Base-by-base conservation (phyloP, 2,113 vertebrate genomes). In the Dasyprocta punctata region DNA sequence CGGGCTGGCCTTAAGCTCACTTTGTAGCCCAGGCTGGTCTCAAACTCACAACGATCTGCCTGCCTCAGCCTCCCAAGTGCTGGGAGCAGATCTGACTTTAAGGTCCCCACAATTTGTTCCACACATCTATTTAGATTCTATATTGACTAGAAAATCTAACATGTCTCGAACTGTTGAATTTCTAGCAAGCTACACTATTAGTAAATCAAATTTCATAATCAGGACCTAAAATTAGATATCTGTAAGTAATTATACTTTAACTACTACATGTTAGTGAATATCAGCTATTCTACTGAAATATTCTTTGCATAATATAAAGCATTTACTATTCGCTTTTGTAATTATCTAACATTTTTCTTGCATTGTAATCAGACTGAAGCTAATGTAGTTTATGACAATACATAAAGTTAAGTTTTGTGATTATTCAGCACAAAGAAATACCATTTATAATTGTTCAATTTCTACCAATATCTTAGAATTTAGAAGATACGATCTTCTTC, bases 361-460 rank as follows among this genome's bases (percentile, higher is more conserved):
- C 49, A 91, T 77, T 90, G 26, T 22, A 5, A 87, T 89, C 71
- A 82, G 61, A 65, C 30, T 67, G 28, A 84, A 93, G 81, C 28
- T 88, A 75, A 63, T 94, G 54, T 87, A 54, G 63, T 82, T 83
- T 38, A 84, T 89, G 36, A 49, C 61, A 95, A 36, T 96, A 71
- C 60, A 33, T 91, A 86, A 89, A 95, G 52, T 94, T 93, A 86
- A 89, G 84, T 52, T 83, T 73, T 65, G 4, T 85, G 52, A 80
- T 61, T 96, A 69, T 84, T 96, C 67, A 95, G 63, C 44, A 77
- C 78, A 87, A 80, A 44, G 33, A 84, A 96, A 89, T 93, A 22
- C 5, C 11, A 44, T 91, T 94, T 96, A 36, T 89, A 82, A 33
- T 82, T 69, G 47, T 95, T 63, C 65, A 85, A 7, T 92, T 94